These are phyloP conservation scores for Laspeyria flexula DNA, from an alignment of 2,888 invertebrate genomes.

Conservation along the genomic window DNA sequence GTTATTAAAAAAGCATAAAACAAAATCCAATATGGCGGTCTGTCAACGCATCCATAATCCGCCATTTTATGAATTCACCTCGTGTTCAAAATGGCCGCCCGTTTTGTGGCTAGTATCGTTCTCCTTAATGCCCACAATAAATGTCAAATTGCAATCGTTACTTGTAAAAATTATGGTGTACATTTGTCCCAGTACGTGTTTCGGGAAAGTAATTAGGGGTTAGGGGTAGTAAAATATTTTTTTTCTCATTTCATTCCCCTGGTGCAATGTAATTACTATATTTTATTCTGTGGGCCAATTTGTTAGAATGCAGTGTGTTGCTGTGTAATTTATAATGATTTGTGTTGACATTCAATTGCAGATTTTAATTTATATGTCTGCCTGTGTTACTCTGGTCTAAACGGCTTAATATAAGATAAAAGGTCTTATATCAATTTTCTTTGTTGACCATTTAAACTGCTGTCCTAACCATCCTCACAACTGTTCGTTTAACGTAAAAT, in stretches of 20 bases:
- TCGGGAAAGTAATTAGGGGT: conserved; percentile 71
- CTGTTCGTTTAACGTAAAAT: neutral
- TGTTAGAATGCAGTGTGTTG: conserved; percentile 13
- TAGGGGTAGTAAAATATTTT: conserved; percentile 28
- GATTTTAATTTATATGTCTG: no score
- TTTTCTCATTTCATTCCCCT: conserved; percentile 27
- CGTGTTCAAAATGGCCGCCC: conserved; percentile 70
- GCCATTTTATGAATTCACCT: conserved; percentile 73
- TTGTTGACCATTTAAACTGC: no score
- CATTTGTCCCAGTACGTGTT: conserved; percentile 69
- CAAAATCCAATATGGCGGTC: conserved; percentile 6
- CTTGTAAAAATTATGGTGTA: conserved; percentile 78
- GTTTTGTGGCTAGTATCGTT: conserved; percentile 67
- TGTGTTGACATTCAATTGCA: no score
- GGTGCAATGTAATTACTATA: conserved; percentile 38
- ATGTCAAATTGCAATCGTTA: conserved; percentile 80
- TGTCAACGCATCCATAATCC: conserved; percentile 47
- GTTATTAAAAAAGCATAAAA: conserved; percentile 2
- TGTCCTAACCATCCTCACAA: no score
- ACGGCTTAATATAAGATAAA: no score
- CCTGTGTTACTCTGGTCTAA: no score
- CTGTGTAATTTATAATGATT: neutral
- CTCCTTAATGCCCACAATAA: conserved; percentile 76
- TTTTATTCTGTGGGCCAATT: conserved; percentile 18
- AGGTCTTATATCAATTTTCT: no score